Percentiles rank a stretch among this genome's conserved stretches.
Evolutionary conservation across 2,888 invertebrate species (phyloP).

Genomic region (Petrolisthes manimaculis): DNA sequence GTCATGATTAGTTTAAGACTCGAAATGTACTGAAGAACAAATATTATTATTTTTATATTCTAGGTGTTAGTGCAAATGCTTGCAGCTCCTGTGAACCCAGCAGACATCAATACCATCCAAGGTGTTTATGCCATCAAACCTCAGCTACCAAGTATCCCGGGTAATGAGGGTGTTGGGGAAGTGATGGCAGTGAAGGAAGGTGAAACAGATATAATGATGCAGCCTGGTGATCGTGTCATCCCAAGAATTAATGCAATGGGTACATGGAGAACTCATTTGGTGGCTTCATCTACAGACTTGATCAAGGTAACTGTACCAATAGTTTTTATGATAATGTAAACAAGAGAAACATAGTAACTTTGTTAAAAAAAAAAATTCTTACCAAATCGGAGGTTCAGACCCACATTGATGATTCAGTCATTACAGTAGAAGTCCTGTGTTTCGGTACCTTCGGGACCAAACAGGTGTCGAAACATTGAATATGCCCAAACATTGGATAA

Average conservation of each 20-base stretch:
- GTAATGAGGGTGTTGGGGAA: constrained; percentile 96
- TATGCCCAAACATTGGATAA: too few relatives aligned
- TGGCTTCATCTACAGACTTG: constrained; percentile 76
- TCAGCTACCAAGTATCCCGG: constrained; percentile 85
- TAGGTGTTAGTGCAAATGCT: constrained; percentile 86
- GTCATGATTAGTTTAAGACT: too few relatives aligned
- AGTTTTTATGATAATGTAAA: background rate
- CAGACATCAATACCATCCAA: constrained; percentile 97
- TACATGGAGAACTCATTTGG: constrained; percentile 86
- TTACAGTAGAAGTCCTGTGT: too few relatives aligned
- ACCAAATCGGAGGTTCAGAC: too few relatives aligned
- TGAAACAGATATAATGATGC: constrained; percentile 70
- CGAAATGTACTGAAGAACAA: too few relatives aligned
- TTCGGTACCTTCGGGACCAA: too few relatives aligned
- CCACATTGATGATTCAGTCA: too few relatives aligned
- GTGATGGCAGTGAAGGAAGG: constrained; percentile 79
- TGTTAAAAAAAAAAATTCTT: too few relatives aligned
- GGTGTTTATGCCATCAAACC: constrained; percentile 86
- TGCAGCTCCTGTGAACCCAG: constrained; percentile 95
- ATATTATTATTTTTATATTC: background rate
- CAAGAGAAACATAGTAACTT: background rate
- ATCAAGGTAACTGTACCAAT: constrained; percentile 73
- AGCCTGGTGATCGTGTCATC: constrained; percentile 86
- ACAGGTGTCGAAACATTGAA: too few relatives aligned
- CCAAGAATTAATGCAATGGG: constrained; percentile 82